A percentile compares a stretch with the other conserved stretches of the same genome.
phyloP scores from a whole-genome alignment of 2,888 invertebrate species.

The Congeria kusceri region DNA sequence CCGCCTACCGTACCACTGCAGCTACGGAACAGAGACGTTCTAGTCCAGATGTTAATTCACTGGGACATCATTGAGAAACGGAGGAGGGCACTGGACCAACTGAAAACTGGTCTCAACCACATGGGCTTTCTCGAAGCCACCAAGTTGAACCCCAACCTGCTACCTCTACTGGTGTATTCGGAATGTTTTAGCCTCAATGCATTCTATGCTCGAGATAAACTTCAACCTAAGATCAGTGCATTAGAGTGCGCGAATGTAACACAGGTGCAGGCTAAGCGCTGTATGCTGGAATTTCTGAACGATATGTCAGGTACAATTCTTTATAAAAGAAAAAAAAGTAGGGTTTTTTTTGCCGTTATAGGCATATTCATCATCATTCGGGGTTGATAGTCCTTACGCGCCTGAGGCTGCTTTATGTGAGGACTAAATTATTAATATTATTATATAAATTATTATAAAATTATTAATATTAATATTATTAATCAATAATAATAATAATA shows the following conservation, averaged over 20 bases:
- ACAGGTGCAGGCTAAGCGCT: slow-evolving; percentile 34
- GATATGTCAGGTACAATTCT: slow-evolving; percentile 42
- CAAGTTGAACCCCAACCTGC: slow-evolving; percentile 34
- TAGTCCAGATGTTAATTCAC: slow-evolving; percentile 51
- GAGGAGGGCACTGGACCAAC: slow-evolving; percentile 49
- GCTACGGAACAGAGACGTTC: slow-evolving; percentile 41
- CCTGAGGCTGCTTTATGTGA: too few relatives aligned
- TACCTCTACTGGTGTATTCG: slow-evolving; percentile 55
- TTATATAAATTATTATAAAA: too few relatives aligned
- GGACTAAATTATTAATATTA: too few relatives aligned
- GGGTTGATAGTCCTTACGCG: too few relatives aligned
- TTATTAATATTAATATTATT: too few relatives aligned
- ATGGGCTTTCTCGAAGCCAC: slow-evolving; percentile 47
- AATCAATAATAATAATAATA: too few relatives aligned
- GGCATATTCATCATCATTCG: too few relatives aligned
- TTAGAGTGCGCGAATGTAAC: slow-evolving; percentile 29
- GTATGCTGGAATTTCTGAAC: slow-evolving; percentile 32
- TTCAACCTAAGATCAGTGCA: slow-evolving; percentile 30
- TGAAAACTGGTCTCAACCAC: slow-evolving; percentile 54
- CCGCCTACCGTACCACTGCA: neutral
- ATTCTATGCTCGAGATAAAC: slow-evolving; percentile 42
- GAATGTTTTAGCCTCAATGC: slow-evolving; percentile 52
- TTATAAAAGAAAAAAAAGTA: too few relatives aligned
- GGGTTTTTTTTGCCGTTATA: too few relatives aligned
- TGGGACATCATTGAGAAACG: slow-evolving; percentile 63